A percentile compares a stretch with the other conserved stretches of the same genome.
Conservation (phyloP, 2,888 invertebrate genomes). For the Buathra laborator region DNA sequence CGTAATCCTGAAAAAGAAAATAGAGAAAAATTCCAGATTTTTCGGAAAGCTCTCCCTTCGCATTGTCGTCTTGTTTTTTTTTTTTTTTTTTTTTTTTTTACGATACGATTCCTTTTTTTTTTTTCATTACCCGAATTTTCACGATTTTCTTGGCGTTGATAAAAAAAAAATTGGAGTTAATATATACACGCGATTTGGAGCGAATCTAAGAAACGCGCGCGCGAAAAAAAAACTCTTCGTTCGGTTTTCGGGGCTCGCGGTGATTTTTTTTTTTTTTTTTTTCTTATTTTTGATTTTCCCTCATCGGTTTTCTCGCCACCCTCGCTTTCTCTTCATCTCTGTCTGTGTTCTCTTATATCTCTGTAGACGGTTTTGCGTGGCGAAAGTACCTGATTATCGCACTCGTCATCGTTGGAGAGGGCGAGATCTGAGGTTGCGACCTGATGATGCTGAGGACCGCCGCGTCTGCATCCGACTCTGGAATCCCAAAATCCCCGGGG, state of each 20-base stretch:
- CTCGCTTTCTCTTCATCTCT: slow-evolving; percentile 43
- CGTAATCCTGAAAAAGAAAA: slow-evolving; percentile 88
- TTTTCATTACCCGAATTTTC: background rate
- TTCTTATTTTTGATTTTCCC: slow-evolving; percentile 23
- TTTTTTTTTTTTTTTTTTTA: slow-evolving; percentile 14
- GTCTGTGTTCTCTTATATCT: slow-evolving; percentile 41
- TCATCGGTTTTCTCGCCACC: slow-evolving; percentile 29
- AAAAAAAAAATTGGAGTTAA: slow-evolving; percentile 3
- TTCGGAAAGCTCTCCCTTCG: slow-evolving; percentile 21
- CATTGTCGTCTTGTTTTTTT: background rate
- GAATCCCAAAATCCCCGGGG: slow-evolving; percentile 78
- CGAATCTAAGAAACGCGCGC: background rate
- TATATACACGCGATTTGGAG: background rate
- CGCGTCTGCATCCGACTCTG: slow-evolving; percentile 83
- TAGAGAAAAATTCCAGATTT: slow-evolving; percentile 41
- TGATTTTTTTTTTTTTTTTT: slow-evolving; percentile 14
- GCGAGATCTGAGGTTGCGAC: slow-evolving; percentile 85
- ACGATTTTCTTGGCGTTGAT: background rate
- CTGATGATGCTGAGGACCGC: slow-evolving; percentile 81
- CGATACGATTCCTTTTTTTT: background rate
- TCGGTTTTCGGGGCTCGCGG: background rate
- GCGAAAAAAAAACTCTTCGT: background rate
- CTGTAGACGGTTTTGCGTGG: slow-evolving; percentile 57
- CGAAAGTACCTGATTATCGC: slow-evolving; percentile 83
- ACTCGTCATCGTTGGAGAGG: slow-evolving; percentile 85